These are phyloP conservation scores for Coenonympha arcania DNA, from an alignment of 2,888 invertebrate genomes.

Conservation along the genomic window DNA sequence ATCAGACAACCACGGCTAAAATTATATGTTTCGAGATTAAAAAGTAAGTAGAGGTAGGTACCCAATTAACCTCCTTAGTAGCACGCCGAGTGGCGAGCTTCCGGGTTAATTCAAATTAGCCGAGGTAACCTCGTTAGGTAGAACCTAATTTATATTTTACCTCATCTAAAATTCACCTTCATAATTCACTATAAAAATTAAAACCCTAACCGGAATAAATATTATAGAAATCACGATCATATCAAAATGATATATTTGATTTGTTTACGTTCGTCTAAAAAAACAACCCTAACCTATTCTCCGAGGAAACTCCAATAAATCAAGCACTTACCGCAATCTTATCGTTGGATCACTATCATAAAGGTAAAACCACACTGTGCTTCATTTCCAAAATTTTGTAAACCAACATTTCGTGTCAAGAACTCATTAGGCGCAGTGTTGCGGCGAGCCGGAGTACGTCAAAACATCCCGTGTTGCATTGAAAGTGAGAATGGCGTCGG, in stretches of 20 bases:
- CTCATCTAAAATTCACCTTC: no score
- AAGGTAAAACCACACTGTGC: slow-evolving; percentile 53
- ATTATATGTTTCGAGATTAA: no score
- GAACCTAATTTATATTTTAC: no score
- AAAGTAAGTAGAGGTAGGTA: no score
- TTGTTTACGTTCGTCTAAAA: slow-evolving; percentile 25
- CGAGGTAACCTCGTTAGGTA: neutral
- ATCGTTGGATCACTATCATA: slow-evolving; percentile 62
- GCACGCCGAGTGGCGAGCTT: neutral
- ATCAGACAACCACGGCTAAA: no score
- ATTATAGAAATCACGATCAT: neutral
- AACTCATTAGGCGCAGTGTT: slow-evolving; percentile 59
- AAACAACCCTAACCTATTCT: slow-evolving; percentile 18
- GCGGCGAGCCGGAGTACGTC: slow-evolving; percentile 52
- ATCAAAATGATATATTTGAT: neutral
- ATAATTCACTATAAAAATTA: no score
- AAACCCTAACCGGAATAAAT: neutral
- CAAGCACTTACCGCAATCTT: slow-evolving; percentile 45
- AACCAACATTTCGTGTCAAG: slow-evolving; percentile 63
- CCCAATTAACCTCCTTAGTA: neutral
- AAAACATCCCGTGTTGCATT: slow-evolving; percentile 62
- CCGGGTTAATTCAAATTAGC: neutral
- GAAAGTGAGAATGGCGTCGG: slow-evolving; percentile 67
- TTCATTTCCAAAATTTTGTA: slow-evolving; percentile 53
- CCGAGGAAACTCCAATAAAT: slow-evolving; percentile 10